Base-by-base conservation (phyloP, 2,888 invertebrate species). In the Plagodis dolabraria region DNA sequence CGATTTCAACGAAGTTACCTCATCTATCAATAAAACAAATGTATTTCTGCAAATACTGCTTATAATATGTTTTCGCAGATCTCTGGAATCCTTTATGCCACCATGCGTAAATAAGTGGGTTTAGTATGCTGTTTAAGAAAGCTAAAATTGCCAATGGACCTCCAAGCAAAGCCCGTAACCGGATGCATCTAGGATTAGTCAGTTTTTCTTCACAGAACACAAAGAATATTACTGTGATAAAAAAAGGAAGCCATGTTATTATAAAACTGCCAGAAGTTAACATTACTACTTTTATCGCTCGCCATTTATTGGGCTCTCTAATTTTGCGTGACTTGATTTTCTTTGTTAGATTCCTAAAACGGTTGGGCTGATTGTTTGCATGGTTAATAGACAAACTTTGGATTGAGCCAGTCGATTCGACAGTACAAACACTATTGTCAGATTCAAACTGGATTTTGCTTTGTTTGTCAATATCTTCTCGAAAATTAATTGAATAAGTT, bases 101-200 rank as follows among this genome's bases (percentile, higher is more conserved):
- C 95, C 95, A 95, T 0, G 95, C 95, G 72, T 95, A 95, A 66
- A 95, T 95, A 33, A 95, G 76, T 0, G 95, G 95, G 75, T 95
- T 95, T 0, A 95, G 71, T 47, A 95, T 75, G 68, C 95, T 95
- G 70, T 95, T 95, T 0, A 91, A 70, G 67, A 95, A 94, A 0
- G 95, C 95, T 47, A 95, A 77, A 33, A 94, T 92, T 0, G 94
- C 93, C 45, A 95, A 74, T 0, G 95, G 95, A 48, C 94, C 94
- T 0, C 93, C 93, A 0, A 95, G 86, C 40, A 94, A 82, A 22
- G 89, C 79, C 11, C 89, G 85, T 36, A 94, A 75, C 7, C 86
- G 76, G 47, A 93, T 81, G 76, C 95, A 95, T 58, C 82, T 84
- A 5, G 81, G 80, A 64, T 92, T 90, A 0, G 80, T 86, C 2